Evolutionary conservation across 2,113 vertebrate genomes (phyloP).

Genomic region (Ardeotis arabs): DNA sequence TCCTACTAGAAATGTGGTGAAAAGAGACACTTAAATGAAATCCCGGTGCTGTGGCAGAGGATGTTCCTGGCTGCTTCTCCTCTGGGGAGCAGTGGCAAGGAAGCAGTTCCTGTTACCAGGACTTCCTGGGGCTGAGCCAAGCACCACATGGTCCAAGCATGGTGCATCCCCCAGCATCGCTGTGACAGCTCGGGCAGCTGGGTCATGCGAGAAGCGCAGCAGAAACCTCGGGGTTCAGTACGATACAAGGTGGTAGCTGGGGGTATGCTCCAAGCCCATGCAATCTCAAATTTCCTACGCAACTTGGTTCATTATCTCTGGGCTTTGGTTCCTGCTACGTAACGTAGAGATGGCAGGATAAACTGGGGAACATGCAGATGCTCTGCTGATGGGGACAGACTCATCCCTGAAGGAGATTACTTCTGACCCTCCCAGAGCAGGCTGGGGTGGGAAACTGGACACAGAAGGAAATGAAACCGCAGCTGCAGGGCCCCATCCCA

Average conservation of each 20-base stretch:
- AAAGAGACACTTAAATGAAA: background rate
- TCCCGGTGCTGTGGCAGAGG: background rate
- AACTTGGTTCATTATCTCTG: background rate
- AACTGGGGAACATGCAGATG: background rate
- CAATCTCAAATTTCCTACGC: background rate
- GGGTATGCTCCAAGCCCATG: background rate
- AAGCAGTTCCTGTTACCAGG: background rate
- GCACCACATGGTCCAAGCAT: background rate
- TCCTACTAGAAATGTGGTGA: background rate
- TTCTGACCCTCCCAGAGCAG: background rate
- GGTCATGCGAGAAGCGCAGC: rapidly evolving
- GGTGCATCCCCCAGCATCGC: no score
- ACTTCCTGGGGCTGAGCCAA: background rate
- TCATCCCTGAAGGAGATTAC: background rate
- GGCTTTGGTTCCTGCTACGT: background rate
- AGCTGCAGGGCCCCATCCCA: background rate
- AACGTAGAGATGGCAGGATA: background rate
- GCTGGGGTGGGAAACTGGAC: background rate
- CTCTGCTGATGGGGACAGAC: background rate
- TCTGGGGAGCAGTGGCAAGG: background rate
- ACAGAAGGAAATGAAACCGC: background rate
- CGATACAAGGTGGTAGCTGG: background rate
- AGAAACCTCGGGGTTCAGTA: background rate
- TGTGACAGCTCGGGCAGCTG: background rate
- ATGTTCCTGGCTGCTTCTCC: background rate